A percentile compares a stretch with the other conserved stretches of the same genome.
Conservation (phyloP, 2,888 invertebrate species). For the Drosophila dives region DNA sequence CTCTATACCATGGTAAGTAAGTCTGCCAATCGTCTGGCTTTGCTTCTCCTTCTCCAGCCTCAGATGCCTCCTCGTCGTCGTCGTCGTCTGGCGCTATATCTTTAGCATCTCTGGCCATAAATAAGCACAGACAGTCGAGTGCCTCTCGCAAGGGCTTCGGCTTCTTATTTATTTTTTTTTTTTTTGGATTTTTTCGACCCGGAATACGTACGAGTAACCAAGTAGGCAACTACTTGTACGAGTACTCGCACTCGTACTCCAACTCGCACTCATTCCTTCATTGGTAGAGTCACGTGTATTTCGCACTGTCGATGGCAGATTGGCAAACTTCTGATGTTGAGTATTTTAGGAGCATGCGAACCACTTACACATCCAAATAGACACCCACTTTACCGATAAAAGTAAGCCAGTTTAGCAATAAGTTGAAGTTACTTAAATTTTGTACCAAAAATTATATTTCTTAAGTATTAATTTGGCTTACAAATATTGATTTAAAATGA, state of each 20-base stretch:
- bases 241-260: neutral
- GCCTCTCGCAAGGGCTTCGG: constrained; percentile 56
- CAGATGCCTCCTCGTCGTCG: constrained; percentile 40
- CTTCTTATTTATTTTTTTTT: constrained; percentile 2
- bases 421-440: neutral
- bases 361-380: constrained; percentile 20
- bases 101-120: constrained; percentile 82
- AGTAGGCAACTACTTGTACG: constrained; percentile 50
- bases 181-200: constrained; percentile 26
- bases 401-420: neutral
- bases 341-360: constrained; percentile 35
- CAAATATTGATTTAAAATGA: neutral
- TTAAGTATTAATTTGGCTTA: neutral
- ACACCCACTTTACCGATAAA: constrained; percentile 11
- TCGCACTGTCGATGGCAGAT: constrained; percentile 60
- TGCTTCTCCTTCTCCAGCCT: constrained; percentile 9
- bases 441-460: neutral
- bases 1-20: constrained; percentile 30
- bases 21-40: constrained; percentile 42
- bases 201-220: constrained; percentile 70
- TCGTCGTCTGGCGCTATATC: constrained; percentile 83
- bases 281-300: constrained; percentile 42
- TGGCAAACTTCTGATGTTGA: constrained; percentile 29
- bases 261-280: neutral
- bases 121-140: constrained; percentile 81